Base-by-base conservation (phyloP, 2,113 vertebrate genomes). In the Mohoua ochrocephala region DNA sequence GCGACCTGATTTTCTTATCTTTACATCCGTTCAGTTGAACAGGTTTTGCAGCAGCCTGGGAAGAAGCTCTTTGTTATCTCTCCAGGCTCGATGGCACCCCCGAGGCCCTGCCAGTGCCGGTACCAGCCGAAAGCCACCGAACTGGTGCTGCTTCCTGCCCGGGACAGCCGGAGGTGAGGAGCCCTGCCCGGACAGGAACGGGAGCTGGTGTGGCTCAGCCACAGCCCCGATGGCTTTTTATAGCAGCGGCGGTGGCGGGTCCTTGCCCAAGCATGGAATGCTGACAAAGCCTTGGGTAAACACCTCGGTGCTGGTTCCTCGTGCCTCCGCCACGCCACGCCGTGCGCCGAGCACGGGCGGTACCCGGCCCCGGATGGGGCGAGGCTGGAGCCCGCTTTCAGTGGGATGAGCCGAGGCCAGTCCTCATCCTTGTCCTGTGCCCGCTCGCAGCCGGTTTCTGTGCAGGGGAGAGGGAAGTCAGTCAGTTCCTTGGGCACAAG, bases 361-460 rank as follows among this genome's bases (percentile, higher is more conserved):
- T 14, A 1, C 41, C 31, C 9, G 5, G 6, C 59, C 42, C 23
- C 9, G 14, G 27, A 35, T 1, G 16, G 21, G 30, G 11, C 2
- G 57, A 42, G 92, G 44, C 59, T 8, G 31, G 9, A 28, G 9
- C 54, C 57, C 14, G 0, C 2, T 39, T 3, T 2, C 11, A 11
- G 44, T 0, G 67, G 23, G 1, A 6, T 1, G 20, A 37, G 53
- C 76, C 5, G 2, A 17, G 6, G 14, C n/a, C 49, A 0, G 33
- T 8, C 33, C 33, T 5, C 14, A 1, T 27, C 27, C 37, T 11
- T 4, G 13, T 39, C 39, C 22, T 5, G 22, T 47, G 49, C 54
- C 85, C 33, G 24, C 49, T 22, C 26, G 10, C 64, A 30, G 59
- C 64, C 37, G 1, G 0, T 3, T 14, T 19, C 27, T 11, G 47